phyloP scores from a whole-genome alignment of 2,888 invertebrate species.

The Monochamus alternatus region DNA sequence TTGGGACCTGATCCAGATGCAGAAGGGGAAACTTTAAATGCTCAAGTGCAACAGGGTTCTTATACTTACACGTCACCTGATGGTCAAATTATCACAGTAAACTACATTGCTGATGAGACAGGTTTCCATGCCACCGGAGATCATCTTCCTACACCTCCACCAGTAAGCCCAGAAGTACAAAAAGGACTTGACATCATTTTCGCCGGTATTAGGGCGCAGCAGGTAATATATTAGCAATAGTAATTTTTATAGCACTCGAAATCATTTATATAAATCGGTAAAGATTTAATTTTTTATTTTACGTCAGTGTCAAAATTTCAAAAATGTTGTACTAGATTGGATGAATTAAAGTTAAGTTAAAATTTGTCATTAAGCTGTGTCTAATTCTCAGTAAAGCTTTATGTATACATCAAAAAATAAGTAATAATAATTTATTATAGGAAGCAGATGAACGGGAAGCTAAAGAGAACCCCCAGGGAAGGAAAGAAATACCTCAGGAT shows the following conservation, averaged over 20 bases:
- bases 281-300: no score
- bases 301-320: no score
- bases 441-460: slow-evolving; percentile 75
- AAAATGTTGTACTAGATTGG: no score
- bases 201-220: slow-evolving; percentile 83
- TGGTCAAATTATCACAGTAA: slow-evolving; percentile 82
- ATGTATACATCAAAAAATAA: no score
- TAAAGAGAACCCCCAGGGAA: slow-evolving; percentile 73
- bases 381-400: no score
- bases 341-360: no score
- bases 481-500: slow-evolving; percentile 72
- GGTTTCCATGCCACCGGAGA: slow-evolving; percentile 88
- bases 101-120: slow-evolving; percentile 87
- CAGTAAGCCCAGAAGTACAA: slow-evolving; percentile 88
- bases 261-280: no score
- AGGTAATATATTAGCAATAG: slow-evolving; percentile 67
- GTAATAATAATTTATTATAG: slow-evolving; percentile 68
- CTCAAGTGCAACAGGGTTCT: slow-evolving; percentile 84
- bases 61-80: slow-evolving; percentile 88
- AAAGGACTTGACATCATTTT: slow-evolving; percentile 90
- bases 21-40: slow-evolving; percentile 78
- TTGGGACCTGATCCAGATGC: slow-evolving; percentile 69
- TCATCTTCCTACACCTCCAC: slow-evolving; percentile 89
- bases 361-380: no score
- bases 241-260: no score